Percentiles rank a stretch among this genome's conserved stretches.
phyloP scores from a whole-genome alignment of 2,888 invertebrate species.

The Sycophila texana region DNA sequence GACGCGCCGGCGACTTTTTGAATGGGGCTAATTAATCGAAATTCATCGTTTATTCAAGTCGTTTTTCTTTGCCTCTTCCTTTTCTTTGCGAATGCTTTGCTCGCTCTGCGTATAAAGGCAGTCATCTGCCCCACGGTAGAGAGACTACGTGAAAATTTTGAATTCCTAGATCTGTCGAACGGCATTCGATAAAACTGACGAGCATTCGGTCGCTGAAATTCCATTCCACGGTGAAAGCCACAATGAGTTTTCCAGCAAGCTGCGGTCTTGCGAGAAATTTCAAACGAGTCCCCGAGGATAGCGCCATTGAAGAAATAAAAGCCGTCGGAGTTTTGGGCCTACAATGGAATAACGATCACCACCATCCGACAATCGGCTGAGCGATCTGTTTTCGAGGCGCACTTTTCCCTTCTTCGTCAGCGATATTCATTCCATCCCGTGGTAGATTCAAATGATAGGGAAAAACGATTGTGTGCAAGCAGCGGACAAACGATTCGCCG shows the following conservation, averaged over 20 bases:
- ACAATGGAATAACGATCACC: conserved; percentile 9
- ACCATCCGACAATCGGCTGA: conserved; percentile 1
- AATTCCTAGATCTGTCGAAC: background rate
- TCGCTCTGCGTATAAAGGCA: too few relatives aligned
- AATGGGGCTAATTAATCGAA: conserved; percentile 51
- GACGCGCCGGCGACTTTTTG: too few relatives aligned
- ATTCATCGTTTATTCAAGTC: conserved; percentile 31
- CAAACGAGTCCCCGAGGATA: background rate
- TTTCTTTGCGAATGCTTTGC: background rate
- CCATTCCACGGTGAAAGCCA: background rate
- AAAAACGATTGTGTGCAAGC: background rate
- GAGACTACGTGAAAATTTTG: background rate
- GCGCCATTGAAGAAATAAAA: background rate
- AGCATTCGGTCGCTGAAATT: conserved; percentile 7
- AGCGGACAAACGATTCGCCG: background rate
- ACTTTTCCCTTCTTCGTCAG: background rate
- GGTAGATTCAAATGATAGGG: conserved; percentile 18
- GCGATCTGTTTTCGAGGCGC: conserved; percentile 7
- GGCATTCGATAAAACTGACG: background rate
- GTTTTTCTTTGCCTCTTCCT: background rate
- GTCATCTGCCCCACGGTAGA: too few relatives aligned
- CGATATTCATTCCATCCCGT: conserved; percentile 33
- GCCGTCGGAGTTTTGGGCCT: background rate
- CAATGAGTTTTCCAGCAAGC: conserved; percentile 15
- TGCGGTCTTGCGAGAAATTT: conserved; percentile 1